These are phyloP conservation scores for Upupa epops DNA, from an alignment of 2,113 vertebrate species.

Conservation along the genomic window DNA sequence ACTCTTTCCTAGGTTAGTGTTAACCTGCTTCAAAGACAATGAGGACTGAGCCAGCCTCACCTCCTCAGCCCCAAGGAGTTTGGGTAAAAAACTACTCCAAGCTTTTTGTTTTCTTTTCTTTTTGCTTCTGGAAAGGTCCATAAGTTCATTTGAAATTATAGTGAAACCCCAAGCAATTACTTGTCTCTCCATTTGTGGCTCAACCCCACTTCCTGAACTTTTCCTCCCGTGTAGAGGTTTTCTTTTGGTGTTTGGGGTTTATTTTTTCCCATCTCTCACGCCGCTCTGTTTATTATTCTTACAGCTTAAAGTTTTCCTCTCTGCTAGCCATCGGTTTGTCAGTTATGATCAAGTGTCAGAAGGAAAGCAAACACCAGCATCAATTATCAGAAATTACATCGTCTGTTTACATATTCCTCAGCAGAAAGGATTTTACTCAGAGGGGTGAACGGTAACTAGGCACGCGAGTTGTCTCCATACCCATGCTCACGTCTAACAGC, in stretches of 20 bases:
- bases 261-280: background rate
- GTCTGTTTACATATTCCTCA: constrained; percentile 14
- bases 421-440: background rate
- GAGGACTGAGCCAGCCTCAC: background rate
- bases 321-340: background rate
- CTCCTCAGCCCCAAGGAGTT: background rate
- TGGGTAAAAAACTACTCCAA: background rate
- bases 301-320: background rate
- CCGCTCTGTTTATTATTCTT: constrained; percentile 32
- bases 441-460: background rate
- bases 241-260: background rate
- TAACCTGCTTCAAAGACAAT: background rate
- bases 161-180: background rate
- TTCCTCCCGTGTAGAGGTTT: background rate
- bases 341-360: constrained; percentile 21
- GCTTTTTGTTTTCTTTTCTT: background rate
- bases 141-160: background rate
- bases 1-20: background rate
- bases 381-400: constrained; percentile 21
- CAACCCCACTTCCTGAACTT: background rate
- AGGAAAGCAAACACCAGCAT: constrained; percentile 13
- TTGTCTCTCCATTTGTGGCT: background rate
- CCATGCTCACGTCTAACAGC: constrained; percentile 19
- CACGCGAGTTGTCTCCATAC: background rate
- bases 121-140: background rate